phyloP scores from a whole-genome alignment of 2,797 vertebrate genomes.

The Falco novaeseelandiae region DNA sequence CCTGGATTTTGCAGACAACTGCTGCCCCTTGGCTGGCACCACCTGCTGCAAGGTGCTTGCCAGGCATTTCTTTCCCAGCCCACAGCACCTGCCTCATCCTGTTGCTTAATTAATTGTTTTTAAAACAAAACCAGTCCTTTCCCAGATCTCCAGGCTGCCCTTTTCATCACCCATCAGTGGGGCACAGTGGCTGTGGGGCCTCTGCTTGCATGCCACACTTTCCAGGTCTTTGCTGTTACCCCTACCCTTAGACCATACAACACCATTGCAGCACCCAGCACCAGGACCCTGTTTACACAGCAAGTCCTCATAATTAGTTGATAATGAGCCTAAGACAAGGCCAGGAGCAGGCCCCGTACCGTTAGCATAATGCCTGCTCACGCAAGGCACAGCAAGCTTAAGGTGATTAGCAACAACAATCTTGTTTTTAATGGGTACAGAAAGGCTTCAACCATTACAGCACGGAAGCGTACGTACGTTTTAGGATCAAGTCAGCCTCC shows the following conservation, averaged over 20 bases:
- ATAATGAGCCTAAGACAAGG: background rate
- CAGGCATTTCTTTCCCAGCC: background rate
- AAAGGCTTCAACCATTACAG: background rate
- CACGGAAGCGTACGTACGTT: accelerated
- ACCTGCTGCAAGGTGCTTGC: background rate
- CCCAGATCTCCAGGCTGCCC: background rate
- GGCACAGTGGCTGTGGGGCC: accelerated
- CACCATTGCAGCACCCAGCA: background rate
- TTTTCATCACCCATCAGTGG: background rate
- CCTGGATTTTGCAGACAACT: background rate
- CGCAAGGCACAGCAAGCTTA: accelerated
- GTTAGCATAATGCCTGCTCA: background rate
- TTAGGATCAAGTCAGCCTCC: background rate
- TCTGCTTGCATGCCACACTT: background rate
- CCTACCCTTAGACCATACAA: background rate
- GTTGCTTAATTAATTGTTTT: background rate
- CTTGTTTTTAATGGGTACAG: background rate
- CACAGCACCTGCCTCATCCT: background rate
- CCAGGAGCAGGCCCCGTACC: background rate
- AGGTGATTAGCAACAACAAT: background rate
- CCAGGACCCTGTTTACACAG: accelerated
- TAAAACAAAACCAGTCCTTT: background rate
- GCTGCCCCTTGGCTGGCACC: background rate
- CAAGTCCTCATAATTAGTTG: background rate
- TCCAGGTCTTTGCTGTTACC: background rate